These are phyloP conservation scores for Cinclus mexicanus DNA, from an alignment of 2,113 vertebrate genomes.

Conservation along the genomic window DNA sequence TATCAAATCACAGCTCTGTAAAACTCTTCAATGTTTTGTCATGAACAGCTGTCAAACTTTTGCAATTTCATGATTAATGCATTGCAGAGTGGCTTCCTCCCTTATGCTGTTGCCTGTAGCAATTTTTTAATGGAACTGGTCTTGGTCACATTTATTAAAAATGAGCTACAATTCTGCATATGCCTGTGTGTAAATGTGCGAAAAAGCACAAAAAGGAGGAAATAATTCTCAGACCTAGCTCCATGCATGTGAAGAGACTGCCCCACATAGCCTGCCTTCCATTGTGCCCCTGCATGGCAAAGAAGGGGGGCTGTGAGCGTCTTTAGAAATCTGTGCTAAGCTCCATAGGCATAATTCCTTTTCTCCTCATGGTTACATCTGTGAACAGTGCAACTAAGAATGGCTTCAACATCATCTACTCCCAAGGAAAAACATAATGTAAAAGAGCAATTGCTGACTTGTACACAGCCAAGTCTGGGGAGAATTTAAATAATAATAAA, in stretches of 20 bases:
- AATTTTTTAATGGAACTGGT: background rate
- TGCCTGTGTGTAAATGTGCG: background rate
- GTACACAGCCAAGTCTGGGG: background rate
- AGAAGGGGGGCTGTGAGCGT: background rate
- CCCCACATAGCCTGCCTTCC: background rate
- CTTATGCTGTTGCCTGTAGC: slow-evolving; percentile 48
- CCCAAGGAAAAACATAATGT: background rate
- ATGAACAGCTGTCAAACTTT: slow-evolving; percentile 62
- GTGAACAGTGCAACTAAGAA: background rate
- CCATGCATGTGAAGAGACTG: background rate
- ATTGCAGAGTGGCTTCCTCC: slow-evolving; percentile 71
- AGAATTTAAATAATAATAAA: background rate
- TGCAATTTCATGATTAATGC: slow-evolving; percentile 72
- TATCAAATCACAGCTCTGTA: slow-evolving; percentile 53
- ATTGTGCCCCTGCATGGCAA: fast-evolving
- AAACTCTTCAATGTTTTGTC: slow-evolving; percentile 53
- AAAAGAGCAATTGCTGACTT: background rate
- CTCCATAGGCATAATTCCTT: background rate
- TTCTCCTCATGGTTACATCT: background rate
- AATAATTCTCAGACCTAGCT: background rate
- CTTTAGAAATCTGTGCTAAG: background rate
- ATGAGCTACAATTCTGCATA: background rate
- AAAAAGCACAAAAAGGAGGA: background rate
- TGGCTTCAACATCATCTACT: background rate
- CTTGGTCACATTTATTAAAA: slow-evolving; percentile 51